Conservation (phyloP, 2,797 vertebrate genomes). For the Myotis findleyi region DNA sequence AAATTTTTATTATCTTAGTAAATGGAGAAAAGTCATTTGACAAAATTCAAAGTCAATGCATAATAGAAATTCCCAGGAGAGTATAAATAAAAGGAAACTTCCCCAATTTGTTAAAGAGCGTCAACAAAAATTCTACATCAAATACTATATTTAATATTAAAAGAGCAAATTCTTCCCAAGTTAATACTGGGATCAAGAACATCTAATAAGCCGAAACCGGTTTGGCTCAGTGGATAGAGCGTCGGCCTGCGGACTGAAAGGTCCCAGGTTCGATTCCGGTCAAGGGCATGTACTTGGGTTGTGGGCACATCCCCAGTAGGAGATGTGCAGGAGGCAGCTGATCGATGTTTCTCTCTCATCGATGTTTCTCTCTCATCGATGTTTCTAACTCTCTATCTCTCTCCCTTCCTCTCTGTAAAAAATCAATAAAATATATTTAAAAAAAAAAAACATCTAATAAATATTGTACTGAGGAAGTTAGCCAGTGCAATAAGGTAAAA, state of each 20-base stretch:
- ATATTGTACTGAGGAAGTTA: background rate
- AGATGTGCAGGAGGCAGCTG: no score
- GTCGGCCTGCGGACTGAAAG: no score
- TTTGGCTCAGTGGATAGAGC: no score
- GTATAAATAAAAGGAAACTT: background rate
- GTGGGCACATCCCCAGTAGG: no score
- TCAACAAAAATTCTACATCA: background rate
- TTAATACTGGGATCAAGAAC: background rate
- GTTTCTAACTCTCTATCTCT: no score
- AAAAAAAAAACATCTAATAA: background rate
- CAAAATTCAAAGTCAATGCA: background rate
- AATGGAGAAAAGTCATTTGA: background rate
- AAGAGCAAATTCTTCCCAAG: background rate
- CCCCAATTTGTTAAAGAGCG: background rate
- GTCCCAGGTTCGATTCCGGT: no score
- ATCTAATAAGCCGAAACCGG: no score
- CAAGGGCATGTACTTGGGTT: no score
- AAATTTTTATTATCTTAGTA: background rate
- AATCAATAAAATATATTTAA: no score
- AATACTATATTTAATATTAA: background rate
- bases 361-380: no score
- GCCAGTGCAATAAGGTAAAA: background rate
- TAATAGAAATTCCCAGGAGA: background rate
- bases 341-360: no score
- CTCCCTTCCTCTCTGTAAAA: no score